phyloP scores from a whole-genome alignment of 2,888 invertebrate genomes.

The Cheilosia soror region DNA sequence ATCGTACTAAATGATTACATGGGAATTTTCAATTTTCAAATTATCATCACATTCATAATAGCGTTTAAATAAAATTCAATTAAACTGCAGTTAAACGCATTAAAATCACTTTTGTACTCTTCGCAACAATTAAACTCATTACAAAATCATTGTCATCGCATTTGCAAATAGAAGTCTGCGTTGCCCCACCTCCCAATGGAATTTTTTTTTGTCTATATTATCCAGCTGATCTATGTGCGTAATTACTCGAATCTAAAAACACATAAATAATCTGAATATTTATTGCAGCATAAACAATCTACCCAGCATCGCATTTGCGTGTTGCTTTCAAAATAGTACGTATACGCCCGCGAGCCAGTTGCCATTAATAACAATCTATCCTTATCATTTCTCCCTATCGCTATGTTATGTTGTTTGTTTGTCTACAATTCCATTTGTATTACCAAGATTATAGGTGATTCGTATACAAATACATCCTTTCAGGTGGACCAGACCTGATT shows the following conservation, averaged over 20 bases:
- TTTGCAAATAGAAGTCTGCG: constrained; percentile 31
- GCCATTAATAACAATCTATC: constrained; percentile 49
- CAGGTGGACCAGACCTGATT: constrained; percentile 9
- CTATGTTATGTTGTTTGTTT: background rate
- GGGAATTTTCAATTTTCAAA: constrained; percentile 41
- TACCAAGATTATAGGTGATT: constrained; percentile 42
- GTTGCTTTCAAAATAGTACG: constrained; percentile 33
- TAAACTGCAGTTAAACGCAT: constrained; percentile 45
- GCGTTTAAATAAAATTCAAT: constrained; percentile 52
- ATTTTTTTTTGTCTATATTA: background rate
- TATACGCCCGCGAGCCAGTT: constrained; percentile 50
- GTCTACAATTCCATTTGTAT: background rate
- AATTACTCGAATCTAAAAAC: constrained; percentile 21
- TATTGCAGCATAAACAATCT: constrained; percentile 63
- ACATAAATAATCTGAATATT: constrained; percentile 60
- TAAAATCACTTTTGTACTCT: constrained; percentile 45
- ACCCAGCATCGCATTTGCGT: background rate
- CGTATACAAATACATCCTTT: background rate
- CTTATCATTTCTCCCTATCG: background rate
- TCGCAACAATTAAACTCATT: constrained; percentile 49
- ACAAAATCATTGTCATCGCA: constrained; percentile 60
- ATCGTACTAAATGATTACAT: constrained; percentile 43
- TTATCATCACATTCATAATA: constrained; percentile 35
- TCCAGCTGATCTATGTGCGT: constrained; percentile 22
- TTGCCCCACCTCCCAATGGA: background rate